A percentile compares a stretch with the other conserved stretches of the same genome.
phyloP scores from a whole-genome alignment of 1,140 invertebrate genomes.

The Planococcus citri region DNA sequence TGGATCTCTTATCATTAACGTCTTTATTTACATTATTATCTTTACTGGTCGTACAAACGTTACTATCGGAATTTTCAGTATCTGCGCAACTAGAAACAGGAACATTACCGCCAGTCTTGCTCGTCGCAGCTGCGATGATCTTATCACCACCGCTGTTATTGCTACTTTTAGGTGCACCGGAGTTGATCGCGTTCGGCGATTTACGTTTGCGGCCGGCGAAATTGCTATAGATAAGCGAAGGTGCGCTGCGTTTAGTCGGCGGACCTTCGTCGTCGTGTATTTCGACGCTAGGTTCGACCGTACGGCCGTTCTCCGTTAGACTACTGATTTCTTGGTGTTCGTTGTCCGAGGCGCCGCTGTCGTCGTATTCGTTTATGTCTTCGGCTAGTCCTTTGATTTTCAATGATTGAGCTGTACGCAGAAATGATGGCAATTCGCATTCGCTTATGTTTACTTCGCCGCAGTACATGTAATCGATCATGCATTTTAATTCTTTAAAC shows the following conservation, averaged over 20 bases:
- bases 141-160: not conserved
- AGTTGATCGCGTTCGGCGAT: not conserved
- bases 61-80: not conserved
- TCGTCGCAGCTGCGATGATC: not conserved
- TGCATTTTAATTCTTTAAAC: slow-evolving; percentile 75
- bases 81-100: not conserved
- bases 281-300: not conserved
- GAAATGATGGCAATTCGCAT: slow-evolving; percentile 70
- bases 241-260: not conserved
- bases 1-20: not conserved
- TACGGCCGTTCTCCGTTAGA: not conserved
- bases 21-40: not conserved
- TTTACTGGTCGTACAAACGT: not conserved
- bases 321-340: not conserved
- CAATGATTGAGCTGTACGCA: slow-evolving; percentile 43
- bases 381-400: slow-evolving; percentile 84
- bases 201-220: slow-evolving; percentile 2
- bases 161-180: not conserved
- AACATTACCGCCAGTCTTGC: slow-evolving; percentile 8
- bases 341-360: not conserved
- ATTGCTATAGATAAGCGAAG: not conserved
- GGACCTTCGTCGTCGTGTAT: slow-evolving; percentile 8
- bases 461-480: slow-evolving; percentile 89
- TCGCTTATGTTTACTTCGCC: slow-evolving; percentile 87
- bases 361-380: slow-evolving; percentile 34